These are phyloP conservation scores for Chrysopa pallens DNA, from an alignment of 1,140 invertebrate genomes.

Conservation along the genomic window DNA sequence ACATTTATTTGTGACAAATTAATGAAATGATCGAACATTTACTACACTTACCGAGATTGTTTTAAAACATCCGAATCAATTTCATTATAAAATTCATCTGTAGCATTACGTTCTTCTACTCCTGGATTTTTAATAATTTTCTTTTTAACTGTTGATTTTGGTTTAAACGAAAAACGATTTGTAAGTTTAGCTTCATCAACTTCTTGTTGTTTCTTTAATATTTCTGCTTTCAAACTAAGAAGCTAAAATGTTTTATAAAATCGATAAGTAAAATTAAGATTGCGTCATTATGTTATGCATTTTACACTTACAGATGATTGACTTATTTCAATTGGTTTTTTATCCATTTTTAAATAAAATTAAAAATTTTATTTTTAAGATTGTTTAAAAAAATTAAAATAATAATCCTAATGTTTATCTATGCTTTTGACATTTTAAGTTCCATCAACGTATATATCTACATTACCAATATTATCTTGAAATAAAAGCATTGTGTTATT, in stretches of 20 bases:
- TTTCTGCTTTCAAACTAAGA: conserved; percentile 52
- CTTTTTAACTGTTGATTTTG: conserved; percentile 20
- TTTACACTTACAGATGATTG: conserved; percentile 20
- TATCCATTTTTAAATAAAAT: neutral
- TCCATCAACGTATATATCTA: too few relatives aligned
- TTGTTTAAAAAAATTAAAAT: too few relatives aligned
- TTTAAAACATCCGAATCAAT: conserved; percentile 31
- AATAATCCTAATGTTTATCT: too few relatives aligned
- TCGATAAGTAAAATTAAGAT: too few relatives aligned
- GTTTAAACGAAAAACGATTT: conserved; percentile 12
- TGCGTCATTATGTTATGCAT: too few relatives aligned
- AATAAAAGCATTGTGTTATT: too few relatives aligned
- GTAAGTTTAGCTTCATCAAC: conserved; percentile 39
- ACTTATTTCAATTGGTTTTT: conserved; percentile 13
- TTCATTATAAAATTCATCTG: conserved; percentile 29
- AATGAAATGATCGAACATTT: too few relatives aligned
- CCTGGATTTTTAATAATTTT: conserved; percentile 28
- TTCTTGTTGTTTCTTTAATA: conserved; percentile 58
- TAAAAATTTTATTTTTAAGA: too few relatives aligned
- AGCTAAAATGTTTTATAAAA: conserved; percentile 26
- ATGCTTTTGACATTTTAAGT: too few relatives aligned
- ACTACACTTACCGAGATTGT: conserved; percentile 41
- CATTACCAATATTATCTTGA: too few relatives aligned
- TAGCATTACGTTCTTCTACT: conserved; percentile 27
- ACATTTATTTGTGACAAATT: too few relatives aligned